Evolutionary conservation across 2,797 vertebrate genomes (phyloP).

Genomic region (Clarias platycephalus): DNA sequence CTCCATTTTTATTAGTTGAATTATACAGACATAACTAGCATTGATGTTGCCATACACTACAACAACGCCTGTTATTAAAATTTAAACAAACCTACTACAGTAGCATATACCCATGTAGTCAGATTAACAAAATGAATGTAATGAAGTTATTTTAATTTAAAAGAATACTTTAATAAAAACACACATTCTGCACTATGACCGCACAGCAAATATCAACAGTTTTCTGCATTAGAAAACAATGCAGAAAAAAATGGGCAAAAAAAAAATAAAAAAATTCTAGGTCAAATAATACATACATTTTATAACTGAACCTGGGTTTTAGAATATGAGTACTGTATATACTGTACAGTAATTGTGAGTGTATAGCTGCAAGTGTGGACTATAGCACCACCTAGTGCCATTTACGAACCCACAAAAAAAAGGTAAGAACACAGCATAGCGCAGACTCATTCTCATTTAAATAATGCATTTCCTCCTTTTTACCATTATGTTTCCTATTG

Average conservation of each 20-base stretch:
- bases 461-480: not conserved
- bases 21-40: not conserved
- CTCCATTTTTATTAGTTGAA: no score
- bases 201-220: not conserved
- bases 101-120: not conserved
- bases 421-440: not conserved
- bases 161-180: no score
- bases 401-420: not conserved
- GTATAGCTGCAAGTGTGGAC: not conserved
- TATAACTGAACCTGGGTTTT: not conserved
- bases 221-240: not conserved
- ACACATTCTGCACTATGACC: not conserved
- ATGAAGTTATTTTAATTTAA: no score
- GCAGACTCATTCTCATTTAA: not conserved
- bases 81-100: not conserved
- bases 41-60: not conserved
- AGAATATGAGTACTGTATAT: not conserved
- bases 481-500: not conserved
- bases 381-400: slow-evolving; percentile 39
- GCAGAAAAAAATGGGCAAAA: no score
- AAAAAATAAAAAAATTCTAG: no score
- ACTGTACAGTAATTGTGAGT: no score
- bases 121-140: no score
- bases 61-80: not conserved
- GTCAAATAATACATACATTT: not conserved